Evolutionary conservation across 2,888 invertebrate species (phyloP).

Genomic region (Leptura quadrifasciata): DNA sequence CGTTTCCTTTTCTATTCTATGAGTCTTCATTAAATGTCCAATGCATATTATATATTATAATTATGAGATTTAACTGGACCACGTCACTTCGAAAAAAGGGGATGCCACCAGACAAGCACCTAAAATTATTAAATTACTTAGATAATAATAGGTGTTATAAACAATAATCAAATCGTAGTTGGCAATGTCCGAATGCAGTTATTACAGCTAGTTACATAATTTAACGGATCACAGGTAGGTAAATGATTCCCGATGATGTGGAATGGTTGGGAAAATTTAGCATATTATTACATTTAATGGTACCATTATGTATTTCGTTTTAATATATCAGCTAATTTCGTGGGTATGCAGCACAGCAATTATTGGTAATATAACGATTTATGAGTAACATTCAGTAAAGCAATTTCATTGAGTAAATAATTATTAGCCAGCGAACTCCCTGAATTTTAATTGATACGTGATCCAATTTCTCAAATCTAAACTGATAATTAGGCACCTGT

Average conservation of each 20-base stretch:
- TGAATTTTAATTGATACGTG: not conserved
- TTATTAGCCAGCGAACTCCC: not conserved
- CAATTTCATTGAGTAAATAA: not conserved
- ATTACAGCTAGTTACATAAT: not conserved
- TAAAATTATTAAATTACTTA: too few relatives aligned
- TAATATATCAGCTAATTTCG: not conserved
- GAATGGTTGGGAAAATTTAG: not conserved
- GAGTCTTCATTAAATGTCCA: too few relatives aligned
- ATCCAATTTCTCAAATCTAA: not conserved
- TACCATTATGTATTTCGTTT: slow-evolving; percentile 7
- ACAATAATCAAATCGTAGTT: too few relatives aligned
- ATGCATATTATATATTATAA: too few relatives aligned
- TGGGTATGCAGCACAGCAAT: not conserved
- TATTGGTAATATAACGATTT: not conserved
- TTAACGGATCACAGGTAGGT: not conserved
- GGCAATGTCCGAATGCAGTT: too few relatives aligned
- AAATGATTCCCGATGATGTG: not conserved
- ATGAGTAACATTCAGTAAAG: not conserved
- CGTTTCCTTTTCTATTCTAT: too few relatives aligned
- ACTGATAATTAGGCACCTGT: not conserved
- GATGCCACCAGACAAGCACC: too few relatives aligned
- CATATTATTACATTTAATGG: slow-evolving; percentile 1
- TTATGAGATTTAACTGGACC: too few relatives aligned
- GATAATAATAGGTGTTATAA: too few relatives aligned
- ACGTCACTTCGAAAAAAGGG: too few relatives aligned